phyloP scores from a whole-genome alignment of 2,113 vertebrate species.

The Brienomyrus brachyistius region DNA sequence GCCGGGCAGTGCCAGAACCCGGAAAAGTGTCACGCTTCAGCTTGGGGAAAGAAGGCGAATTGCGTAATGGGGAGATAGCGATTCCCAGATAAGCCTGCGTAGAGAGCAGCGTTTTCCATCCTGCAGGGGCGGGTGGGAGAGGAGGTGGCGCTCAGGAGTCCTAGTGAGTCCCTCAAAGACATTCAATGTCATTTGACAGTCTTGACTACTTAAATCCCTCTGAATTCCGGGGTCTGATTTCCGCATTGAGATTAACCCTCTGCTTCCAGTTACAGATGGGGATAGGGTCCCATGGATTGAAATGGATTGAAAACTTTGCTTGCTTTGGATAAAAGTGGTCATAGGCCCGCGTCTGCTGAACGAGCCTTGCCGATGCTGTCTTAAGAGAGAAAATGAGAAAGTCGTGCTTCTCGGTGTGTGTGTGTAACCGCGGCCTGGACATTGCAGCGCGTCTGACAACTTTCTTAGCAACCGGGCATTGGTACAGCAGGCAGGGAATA shows the following conservation, averaged over 20 bases:
- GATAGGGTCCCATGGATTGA: background rate
- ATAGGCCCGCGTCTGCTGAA: background rate
- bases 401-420: background rate
- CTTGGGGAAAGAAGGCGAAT: background rate
- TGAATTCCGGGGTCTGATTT: background rate
- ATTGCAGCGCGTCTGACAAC: background rate
- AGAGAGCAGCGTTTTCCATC: background rate
- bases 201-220: background rate
- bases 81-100: background rate
- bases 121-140: too few species aligned
- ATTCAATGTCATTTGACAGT: constrained; percentile 7
- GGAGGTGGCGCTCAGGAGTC: background rate
- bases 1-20: background rate
- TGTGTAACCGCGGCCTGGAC: background rate
- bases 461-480: background rate
- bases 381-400: background rate
- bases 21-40: background rate
- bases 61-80: background rate
- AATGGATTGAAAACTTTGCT: background rate
- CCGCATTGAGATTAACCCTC: background rate
- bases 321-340: background rate
- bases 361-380: background rate
- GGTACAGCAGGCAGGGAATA: background rate
- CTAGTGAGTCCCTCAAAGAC: background rate
- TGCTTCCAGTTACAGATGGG: background rate